Conservation (phyloP, 64 coral and sea anemone species). For the Stichodactyla mertensii region DNA sequence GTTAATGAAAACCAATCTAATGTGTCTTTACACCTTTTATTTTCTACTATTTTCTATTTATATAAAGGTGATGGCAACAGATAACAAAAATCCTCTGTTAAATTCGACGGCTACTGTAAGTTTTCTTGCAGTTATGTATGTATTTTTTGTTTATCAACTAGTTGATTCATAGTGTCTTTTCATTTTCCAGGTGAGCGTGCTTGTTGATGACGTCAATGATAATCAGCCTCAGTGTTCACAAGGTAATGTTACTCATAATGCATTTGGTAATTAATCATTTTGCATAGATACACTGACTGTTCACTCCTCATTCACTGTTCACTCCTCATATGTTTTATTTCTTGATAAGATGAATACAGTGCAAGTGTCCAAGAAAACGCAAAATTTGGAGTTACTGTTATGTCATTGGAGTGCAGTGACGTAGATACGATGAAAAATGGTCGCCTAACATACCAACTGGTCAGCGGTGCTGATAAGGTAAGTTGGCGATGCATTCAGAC, state of each 20-base stretch:
- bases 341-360: neutral
- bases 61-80: neutral
- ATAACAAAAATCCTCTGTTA: neutral
- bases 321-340: neutral
- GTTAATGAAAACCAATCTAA: no score
- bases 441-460: neutral
- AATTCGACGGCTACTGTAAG: neutral
- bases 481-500: neutral
- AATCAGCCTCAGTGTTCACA: constrained; percentile 8
- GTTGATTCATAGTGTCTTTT: neutral
- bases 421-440: neutral
- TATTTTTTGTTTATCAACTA: neutral
- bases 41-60: neutral
- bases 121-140: neutral
- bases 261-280: no score
- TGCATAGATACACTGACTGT: no score
- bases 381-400: neutral
- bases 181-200: neutral
- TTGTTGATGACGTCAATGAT: constrained; percentile 29
- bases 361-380: neutral
- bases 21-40: neutral
- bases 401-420: constrained; percentile 3
- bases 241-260: neutral
- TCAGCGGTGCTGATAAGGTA: constrained; percentile 11
- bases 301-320: no score